Conservation (phyloP, 2,113 vertebrate species). For the Chiloscyllium plagiosum region DNA sequence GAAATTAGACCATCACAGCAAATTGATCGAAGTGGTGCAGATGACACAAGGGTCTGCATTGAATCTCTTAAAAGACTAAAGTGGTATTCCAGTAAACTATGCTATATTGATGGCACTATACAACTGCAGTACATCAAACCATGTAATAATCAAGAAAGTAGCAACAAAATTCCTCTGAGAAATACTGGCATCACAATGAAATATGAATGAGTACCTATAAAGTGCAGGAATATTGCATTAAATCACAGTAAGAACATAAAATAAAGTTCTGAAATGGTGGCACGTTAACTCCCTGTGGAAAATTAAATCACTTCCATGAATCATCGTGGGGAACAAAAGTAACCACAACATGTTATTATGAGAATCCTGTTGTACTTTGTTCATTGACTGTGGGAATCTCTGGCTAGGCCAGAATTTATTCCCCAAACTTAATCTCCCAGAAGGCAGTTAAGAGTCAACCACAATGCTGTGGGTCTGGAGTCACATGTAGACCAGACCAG, state of each 20-base stretch:
- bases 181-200: not conserved
- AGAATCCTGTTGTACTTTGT: not conserved
- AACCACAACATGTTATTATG: not conserved
- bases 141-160: not conserved
- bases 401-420: no score
- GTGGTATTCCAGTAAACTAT: not conserved
- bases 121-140: not conserved
- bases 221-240: not conserved
- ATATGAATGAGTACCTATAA: not conserved
- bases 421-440: no score
- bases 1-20: slow-evolving; percentile 16
- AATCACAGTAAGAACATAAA: not conserved
- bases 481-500: no score
- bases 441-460: no score
- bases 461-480: no score
- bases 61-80: not conserved
- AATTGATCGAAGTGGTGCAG: not conserved
- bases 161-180: not conserved
- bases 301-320: not conserved
- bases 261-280: not conserved
- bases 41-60: not conserved
- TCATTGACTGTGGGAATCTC: no score
- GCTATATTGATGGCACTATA: not conserved
- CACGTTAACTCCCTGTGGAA: not conserved
- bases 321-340: not conserved